Evolutionary conservation across 2,797 vertebrate species (phyloP).

Genomic region (Rousettus madagascariensis): DNA sequence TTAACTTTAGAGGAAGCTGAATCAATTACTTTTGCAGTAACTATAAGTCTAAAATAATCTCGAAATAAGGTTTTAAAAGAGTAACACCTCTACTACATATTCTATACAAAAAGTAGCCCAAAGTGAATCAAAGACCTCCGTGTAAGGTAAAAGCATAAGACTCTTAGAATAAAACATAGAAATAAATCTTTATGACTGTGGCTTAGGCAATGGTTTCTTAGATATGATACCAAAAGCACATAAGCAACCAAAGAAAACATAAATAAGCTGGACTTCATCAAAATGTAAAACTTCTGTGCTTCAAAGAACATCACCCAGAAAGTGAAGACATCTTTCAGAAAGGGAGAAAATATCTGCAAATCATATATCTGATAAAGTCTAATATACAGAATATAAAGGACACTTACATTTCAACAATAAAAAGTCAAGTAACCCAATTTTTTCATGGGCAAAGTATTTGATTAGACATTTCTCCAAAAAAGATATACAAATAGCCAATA

Average conservation of each 20-base stretch:
- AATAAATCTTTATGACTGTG: background rate
- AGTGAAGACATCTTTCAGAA: background rate
- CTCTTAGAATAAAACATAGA: background rate
- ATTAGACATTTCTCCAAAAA: background rate
- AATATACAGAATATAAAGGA: background rate
- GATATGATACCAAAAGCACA: background rate
- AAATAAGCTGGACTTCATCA: background rate
- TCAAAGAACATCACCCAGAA: background rate
- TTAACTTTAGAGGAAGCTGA: background rate
- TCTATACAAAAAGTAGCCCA: background rate
- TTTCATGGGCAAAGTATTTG: background rate
- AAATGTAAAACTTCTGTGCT: background rate
- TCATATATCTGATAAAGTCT: background rate
- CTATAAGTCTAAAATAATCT: background rate
- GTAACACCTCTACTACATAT: background rate
- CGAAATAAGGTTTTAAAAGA: background rate
- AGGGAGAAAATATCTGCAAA: background rate
- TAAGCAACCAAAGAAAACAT: background rate
- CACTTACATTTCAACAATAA: background rate
- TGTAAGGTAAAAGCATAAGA: background rate
- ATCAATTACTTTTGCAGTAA: background rate
- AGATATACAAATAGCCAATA: background rate
- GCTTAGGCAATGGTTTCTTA: slow-evolving; percentile 19
- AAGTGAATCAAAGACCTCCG: background rate
- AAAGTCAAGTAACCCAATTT: background rate